These are phyloP conservation scores for Chesias legatella DNA, from an alignment of 2,888 invertebrate genomes.

Conservation along the genomic window DNA sequence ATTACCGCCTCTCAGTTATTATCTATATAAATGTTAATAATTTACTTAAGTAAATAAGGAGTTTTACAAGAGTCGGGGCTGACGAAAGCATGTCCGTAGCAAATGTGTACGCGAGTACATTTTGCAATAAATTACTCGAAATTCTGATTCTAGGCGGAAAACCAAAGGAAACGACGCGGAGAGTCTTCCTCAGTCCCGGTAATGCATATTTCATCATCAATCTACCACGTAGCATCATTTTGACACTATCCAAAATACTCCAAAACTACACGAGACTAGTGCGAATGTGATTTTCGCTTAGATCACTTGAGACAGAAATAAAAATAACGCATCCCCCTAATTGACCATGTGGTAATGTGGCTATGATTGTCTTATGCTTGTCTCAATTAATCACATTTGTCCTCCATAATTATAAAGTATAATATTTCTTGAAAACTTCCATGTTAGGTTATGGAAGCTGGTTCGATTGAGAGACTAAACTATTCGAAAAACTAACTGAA, in stretches of 20 bases:
- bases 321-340: conserved; percentile 18
- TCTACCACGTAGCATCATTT: conserved; percentile 40
- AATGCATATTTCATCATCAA: conserved; percentile 37
- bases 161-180: conserved; percentile 52
- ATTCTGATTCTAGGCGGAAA: conserved; percentile 54
- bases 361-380: too few relatives aligned
- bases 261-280: conserved; percentile 10
- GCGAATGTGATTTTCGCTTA: conserved; percentile 19
- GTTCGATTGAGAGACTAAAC: too few relatives aligned
- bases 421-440: too few relatives aligned
- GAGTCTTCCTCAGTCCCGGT: conserved; percentile 55
- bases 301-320: conserved; percentile 10
- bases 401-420: too few relatives aligned
- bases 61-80: conserved; percentile 50
- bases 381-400: too few relatives aligned
- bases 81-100: conserved; percentile 48
- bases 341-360: too few relatives aligned
- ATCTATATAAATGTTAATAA: conserved; percentile 6
- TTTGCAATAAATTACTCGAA: conserved; percentile 40
- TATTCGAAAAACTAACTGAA: too few relatives aligned
- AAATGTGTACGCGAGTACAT: conserved; percentile 35
- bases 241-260: conserved; percentile 29
- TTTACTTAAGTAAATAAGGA: conserved; percentile 35
- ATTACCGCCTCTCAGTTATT: neutral
- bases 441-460: too few relatives aligned